These are phyloP conservation scores for Chloebia gouldiae DNA, from an alignment of 2,113 vertebrate species.

Conservation along the genomic window DNA sequence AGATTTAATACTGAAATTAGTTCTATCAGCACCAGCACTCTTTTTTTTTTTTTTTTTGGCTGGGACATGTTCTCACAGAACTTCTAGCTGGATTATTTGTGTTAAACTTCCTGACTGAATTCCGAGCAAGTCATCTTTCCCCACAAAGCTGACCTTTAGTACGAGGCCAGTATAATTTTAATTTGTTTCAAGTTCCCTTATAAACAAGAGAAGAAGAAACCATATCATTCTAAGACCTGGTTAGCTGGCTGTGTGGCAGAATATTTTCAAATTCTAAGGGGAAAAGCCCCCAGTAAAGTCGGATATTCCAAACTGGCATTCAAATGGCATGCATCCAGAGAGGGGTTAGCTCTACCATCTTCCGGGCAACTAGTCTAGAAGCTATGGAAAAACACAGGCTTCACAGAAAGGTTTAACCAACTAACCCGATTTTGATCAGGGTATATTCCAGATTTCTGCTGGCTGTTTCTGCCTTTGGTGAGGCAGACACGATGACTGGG, in stretches of 20 bases:
- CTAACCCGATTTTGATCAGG: background rate
- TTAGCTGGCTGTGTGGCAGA: background rate
- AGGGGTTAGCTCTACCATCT: background rate
- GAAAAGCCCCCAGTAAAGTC: fast-evolving
- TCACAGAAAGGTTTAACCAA: background rate
- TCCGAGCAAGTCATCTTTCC: slow-evolving; percentile 65
- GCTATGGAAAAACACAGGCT: background rate
- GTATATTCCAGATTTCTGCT: background rate
- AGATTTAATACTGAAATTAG: slow-evolving; percentile 35
- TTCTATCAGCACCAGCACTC: slow-evolving; percentile 5
- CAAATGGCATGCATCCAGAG: background rate
- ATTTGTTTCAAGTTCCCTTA: slow-evolving; percentile 61
- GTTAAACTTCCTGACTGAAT: slow-evolving; percentile 69
- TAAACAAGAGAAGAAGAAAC: slow-evolving; percentile 26
- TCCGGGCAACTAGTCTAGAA: background rate
- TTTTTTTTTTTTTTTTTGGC: background rate
- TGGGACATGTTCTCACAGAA: slow-evolving; percentile 58
- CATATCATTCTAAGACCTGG: background rate
- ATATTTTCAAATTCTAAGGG: background rate
- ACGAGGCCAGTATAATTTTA: slow-evolving; percentile 32
- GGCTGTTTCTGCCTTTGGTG: background rate
- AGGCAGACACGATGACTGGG: background rate
- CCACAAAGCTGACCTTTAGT: slow-evolving; percentile 52
- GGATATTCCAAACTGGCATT: background rate
- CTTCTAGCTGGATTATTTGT: slow-evolving; percentile 64